Base-by-base conservation (phyloP, 2,888 invertebrate species). In the Brachyptera putata region DNA sequence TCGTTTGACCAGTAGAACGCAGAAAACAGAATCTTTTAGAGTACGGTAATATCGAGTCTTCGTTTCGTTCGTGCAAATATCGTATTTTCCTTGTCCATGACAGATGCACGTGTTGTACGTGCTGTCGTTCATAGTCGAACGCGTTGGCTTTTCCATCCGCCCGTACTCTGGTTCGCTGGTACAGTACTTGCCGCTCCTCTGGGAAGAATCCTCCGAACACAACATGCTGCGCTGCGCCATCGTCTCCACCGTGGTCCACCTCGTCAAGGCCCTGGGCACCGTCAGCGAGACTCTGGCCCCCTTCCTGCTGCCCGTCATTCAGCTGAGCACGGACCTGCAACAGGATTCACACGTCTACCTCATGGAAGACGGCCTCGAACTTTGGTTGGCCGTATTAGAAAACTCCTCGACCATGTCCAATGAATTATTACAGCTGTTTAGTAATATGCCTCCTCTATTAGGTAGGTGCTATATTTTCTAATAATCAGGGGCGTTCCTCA, bases 201-300 rank as follows among this genome's bases (percentile, higher is more conserved):
- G 96, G 95, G 83, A 86, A 63, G 91, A 91, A 74, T 91, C 94
- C 9, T 86, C 85, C 61, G 85, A 87, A 61, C 91, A 93, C 71
- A 88, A 91, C 73, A 91, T 96, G 91, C 77, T 96, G 65, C 80
- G 93, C 13, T 94, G 94, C 71, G 91, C 95, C 48, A 93, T 95
- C 65, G 85, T 96, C 9, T 85, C 92, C 2, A 89, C 93, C 1
- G 80, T 95, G 46, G 87, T 90, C 64, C 89, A 93, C 70, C 80
- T 95, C 57, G 90, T 95, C 56, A 90, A 91, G 80, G 77, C 78
- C 48, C 68, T 79, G 56, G 78, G 79, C 67, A 76, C 80, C 73
- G 72, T 77, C 49, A 77, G 78, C 65, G 71, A 74, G 39, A 67
- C 71, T 37, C 66, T 81, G 64, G 77, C 80, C 64, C 76, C 79